Conservation (phyloP, 1,140 invertebrate species). For the Zaprionus lachaisei region DNA sequence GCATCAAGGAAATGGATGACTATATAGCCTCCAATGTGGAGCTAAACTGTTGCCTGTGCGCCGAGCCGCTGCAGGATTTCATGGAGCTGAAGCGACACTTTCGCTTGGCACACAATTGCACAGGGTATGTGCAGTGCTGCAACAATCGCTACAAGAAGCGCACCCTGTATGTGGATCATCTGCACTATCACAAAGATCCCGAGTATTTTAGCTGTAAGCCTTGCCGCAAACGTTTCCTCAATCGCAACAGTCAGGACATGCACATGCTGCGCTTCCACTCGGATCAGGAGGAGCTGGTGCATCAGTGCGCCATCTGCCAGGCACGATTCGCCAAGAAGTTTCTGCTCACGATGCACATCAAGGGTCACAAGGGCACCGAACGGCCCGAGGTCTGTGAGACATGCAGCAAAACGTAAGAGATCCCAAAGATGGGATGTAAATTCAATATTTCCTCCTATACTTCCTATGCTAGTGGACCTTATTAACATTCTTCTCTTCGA, state of each 20-base stretch:
- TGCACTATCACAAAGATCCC: conserved; percentile 76
- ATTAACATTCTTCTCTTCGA: too few relatives aligned
- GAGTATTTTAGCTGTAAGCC: conserved; percentile 69
- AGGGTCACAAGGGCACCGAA: conserved; percentile 68
- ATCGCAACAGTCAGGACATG: conserved; percentile 73
- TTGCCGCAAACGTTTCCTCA: conserved; percentile 67
- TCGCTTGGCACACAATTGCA: conserved; percentile 56
- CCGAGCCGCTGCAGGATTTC: conserved; percentile 55
- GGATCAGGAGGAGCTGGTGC: conserved; percentile 67
- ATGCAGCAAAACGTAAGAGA: conserved; percentile 65
- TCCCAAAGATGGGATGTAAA: too few relatives aligned
- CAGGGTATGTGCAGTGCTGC: conserved; percentile 72
- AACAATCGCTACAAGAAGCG: conserved; percentile 78
- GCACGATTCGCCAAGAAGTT: conserved; percentile 77
- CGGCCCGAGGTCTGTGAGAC: conserved; percentile 66
- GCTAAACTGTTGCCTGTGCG: conserved; percentile 64
- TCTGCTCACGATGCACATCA: conserved; percentile 72
- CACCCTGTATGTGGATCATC: conserved; percentile 65
- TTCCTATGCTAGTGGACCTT: too few relatives aligned
- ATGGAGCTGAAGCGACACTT: conserved; percentile 72
- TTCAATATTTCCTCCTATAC: too few relatives aligned
- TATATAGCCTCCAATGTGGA: conserved; percentile 73
- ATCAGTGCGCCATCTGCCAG: conserved; percentile 63
- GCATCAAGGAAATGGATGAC: conserved; percentile 72
- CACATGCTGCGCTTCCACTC: conserved; percentile 75